phyloP scores from a whole-genome alignment of 2,888 invertebrate species.

The Lasius platythorax region DNA sequence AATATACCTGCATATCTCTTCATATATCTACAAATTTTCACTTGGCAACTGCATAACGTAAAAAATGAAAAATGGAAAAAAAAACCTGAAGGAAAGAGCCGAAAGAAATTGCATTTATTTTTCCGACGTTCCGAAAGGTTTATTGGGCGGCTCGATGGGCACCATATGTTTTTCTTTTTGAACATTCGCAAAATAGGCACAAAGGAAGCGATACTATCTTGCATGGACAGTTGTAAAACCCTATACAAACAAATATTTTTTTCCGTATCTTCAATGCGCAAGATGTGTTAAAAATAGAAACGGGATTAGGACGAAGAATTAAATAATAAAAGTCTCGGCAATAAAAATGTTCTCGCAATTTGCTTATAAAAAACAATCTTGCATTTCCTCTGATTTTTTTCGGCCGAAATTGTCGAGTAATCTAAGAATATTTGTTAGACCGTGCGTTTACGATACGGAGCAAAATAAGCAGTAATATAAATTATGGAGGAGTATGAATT shows the following conservation, averaged over 20 bases:
- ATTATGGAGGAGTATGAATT: not conserved
- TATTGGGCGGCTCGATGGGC: conserved; percentile 29
- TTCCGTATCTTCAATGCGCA: not conserved
- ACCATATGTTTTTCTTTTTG: conserved; percentile 27
- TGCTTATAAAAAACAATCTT: not conserved
- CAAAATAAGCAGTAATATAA: not conserved
- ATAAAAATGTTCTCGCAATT: not conserved
- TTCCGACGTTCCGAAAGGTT: conserved; percentile 54
- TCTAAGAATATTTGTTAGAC: conserved; percentile 4
- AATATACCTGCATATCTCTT: too few species aligned
- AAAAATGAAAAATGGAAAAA: too few species aligned
- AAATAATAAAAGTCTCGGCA: not conserved
- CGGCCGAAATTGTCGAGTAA: not conserved
- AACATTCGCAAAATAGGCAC: not conserved
- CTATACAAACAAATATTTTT: not conserved
- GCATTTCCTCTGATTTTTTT: conserved; percentile 3
- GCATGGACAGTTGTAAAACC: not conserved
- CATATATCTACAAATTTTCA: too few species aligned
- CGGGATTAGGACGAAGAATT: not conserved
- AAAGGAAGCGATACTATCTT: not conserved
- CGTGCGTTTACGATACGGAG: not conserved
- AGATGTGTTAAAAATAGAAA: not conserved
- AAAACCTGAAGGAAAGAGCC: not conserved
- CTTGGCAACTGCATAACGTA: too few species aligned
- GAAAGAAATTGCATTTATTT: conserved; percentile 23